Evolutionary conservation across 2,888 invertebrate genomes (phyloP).

Genomic region (Cryptocephalus primarius): DNA sequence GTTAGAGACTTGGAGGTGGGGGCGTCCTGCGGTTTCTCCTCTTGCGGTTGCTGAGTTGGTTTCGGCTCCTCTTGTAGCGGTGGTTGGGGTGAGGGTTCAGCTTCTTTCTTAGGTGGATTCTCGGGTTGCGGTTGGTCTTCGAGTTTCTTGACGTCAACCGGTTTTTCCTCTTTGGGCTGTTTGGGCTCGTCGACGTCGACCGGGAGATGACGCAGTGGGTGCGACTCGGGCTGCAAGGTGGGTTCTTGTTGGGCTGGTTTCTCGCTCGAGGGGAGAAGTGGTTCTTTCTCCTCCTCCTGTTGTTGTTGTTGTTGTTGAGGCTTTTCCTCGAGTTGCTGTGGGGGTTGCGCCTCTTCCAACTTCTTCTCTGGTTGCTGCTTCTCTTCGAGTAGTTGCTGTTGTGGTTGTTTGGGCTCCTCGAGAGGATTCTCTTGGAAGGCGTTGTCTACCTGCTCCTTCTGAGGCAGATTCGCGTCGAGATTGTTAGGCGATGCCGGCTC

Average conservation of each 20-base stretch:
- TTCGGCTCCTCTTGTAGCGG: no score
- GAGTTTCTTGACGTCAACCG: background rate
- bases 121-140: background rate
- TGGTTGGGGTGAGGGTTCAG: no score
- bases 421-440: background rate
- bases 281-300: background rate
- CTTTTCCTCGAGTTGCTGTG: background rate
- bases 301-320: background rate
- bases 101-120: background rate
- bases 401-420: background rate
- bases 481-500: background rate
- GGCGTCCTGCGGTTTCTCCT: background rate
- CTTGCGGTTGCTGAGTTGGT: background rate
- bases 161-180: background rate
- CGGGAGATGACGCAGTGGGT: no score
- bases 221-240: background rate
- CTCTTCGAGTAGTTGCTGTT: background rate
- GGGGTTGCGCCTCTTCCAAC: no score
- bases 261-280: background rate
- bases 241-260: background rate
- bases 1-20: background rate
- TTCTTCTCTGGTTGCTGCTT: background rate
- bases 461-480: background rate
- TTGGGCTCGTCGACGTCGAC: no score
- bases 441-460: constrained; percentile 1